Conservation (phyloP, 2,888 invertebrate genomes). For the Mesoligia furuncula region DNA sequence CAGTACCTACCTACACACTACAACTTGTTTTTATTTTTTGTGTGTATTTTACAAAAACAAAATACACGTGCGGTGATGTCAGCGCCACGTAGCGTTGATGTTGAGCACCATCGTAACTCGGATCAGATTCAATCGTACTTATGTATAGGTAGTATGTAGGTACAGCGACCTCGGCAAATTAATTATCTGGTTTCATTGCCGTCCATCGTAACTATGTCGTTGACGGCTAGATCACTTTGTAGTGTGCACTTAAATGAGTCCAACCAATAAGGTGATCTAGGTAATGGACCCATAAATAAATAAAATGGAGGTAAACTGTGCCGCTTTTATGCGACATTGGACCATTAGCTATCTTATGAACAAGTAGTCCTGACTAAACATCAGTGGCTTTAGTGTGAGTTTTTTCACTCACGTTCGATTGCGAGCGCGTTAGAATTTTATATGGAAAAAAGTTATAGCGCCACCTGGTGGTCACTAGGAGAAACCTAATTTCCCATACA, state of each 20-base stretch:
- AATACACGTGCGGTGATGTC: conserved; percentile 53
- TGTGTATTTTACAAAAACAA: conserved; percentile 32
- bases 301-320: conserved; percentile 44
- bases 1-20: background rate
- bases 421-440: too few relatives aligned
- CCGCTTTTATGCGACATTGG: conserved; percentile 13
- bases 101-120: conserved; percentile 35
- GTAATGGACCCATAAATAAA: conserved; percentile 46
- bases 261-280: conserved; percentile 56
- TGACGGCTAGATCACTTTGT: conserved; percentile 50
- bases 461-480: too few relatives aligned
- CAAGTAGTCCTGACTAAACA: conserved; percentile 18
- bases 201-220: conserved; percentile 46
- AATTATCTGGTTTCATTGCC: conserved; percentile 66
- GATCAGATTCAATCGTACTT: conserved; percentile 14
- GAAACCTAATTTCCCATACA: too few relatives aligned
- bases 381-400: too few relatives aligned
- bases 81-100: conserved; percentile 58
- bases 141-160: conserved; percentile 24
- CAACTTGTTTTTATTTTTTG: conserved; percentile 39
- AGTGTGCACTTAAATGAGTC: conserved; percentile 50
- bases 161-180: conserved; percentile 50
- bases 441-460: too few relatives aligned
- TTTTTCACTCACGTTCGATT: too few relatives aligned
- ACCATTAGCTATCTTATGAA: conserved; percentile 18